These are phyloP conservation scores for Xylocopa sonorina DNA, from an alignment of 1,140 invertebrate genomes.

Conservation along the genomic window DNA sequence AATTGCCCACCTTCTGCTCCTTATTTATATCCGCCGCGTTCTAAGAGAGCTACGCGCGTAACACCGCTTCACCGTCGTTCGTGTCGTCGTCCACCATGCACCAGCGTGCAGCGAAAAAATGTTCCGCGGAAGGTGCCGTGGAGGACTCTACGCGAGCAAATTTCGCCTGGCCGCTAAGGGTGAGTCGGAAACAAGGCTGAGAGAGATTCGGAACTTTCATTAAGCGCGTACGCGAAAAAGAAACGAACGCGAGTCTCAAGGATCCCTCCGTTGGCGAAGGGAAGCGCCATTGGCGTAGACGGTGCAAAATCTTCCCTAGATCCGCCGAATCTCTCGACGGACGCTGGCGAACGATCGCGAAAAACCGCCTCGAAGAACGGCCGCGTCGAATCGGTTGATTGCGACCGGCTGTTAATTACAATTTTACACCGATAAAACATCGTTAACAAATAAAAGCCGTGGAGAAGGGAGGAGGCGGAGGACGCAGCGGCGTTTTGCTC, in stretches of 20 bases:
- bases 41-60: background rate
- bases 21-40: background rate
- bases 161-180: background rate
- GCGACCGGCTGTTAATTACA: too few species aligned
- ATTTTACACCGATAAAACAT: background rate
- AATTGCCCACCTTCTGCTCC: background rate
- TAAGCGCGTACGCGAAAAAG: slow-evolving; percentile 42
- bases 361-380: background rate
- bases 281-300: slow-evolving; percentile 59
- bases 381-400: background rate
- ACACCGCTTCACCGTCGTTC: background rate
- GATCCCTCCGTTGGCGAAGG: slow-evolving; percentile 31
- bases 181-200: slow-evolving; percentile 8
- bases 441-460: background rate
- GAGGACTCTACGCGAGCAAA: background rate
- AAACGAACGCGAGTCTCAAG: slow-evolving; percentile 44
- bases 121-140: too few species aligned
- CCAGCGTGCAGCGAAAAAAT: too few species aligned
- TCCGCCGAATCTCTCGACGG: background rate
- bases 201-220: slow-evolving; percentile 45
- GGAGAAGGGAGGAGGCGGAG: background rate
- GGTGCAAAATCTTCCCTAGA: background rate
- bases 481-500: background rate
- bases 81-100: background rate
- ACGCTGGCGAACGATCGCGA: background rate